A percentile compares a stretch with the other conserved stretches of the same genome.
Conservation (phyloP, 1,140 invertebrate species). For the Drosophila lini region DNA sequence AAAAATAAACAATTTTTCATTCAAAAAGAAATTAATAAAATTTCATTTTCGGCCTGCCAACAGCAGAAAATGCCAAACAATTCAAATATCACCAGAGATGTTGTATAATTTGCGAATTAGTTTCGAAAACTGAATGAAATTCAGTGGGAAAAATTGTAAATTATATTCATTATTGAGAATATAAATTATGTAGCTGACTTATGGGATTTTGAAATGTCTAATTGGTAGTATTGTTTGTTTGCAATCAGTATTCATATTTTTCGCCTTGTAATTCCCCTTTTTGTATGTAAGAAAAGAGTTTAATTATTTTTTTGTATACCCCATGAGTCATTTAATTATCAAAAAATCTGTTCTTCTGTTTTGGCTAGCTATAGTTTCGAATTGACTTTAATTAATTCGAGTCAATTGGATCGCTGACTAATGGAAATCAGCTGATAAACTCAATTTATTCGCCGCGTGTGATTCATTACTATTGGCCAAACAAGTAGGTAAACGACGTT, state of each 20-base stretch:
- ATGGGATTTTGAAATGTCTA: background rate
- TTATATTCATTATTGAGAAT: background rate
- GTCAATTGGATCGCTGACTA: conserved; percentile 30
- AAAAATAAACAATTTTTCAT: conserved; percentile 36
- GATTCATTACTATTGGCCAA: conserved; percentile 65
- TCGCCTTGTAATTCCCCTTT: background rate
- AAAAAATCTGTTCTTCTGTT: background rate
- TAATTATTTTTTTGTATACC: background rate
- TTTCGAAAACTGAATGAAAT: conserved; percentile 14
- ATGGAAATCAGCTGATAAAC: conserved; percentile 62
- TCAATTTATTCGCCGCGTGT: conserved; percentile 46
- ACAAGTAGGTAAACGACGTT: conserved; percentile 50
- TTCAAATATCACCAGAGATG: background rate
- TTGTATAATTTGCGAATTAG: conserved; percentile 15
- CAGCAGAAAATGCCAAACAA: conserved; percentile 7
- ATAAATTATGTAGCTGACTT: background rate
- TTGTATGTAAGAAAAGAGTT: background rate
- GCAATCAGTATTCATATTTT: background rate
- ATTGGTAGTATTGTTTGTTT: background rate
- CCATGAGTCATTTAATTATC: conserved; percentile 16
- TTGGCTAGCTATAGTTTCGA: background rate
- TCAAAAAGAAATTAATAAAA: conserved; percentile 33
- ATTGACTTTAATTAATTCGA: conserved; percentile 28
- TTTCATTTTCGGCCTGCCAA: conserved; percentile 18
- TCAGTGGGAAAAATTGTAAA: background rate